These are phyloP conservation scores for Patella caerulea DNA, from an alignment of 2,888 invertebrate genomes.

Conservation along the genomic window DNA sequence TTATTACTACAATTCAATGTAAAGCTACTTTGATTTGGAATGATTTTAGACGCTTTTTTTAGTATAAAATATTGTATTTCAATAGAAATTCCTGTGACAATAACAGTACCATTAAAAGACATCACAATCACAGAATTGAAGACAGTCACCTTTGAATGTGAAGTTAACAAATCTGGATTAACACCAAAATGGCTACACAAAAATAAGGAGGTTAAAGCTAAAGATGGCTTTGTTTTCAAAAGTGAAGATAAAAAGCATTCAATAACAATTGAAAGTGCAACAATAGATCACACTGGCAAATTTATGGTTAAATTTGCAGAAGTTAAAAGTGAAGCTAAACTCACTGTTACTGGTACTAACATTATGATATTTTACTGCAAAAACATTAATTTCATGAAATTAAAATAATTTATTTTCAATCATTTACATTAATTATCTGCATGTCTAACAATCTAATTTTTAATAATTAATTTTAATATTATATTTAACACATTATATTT, in stretches of 20 bases:
- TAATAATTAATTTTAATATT: not conserved
- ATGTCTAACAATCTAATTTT: not conserved
- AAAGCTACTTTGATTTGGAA: not conserved
- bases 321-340: not conserved
- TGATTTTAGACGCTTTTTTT: not conserved
- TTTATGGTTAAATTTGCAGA: constrained; percentile 61
- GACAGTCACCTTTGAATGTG: constrained; percentile 60
- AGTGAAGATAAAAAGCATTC: constrained; percentile 60
- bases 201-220: constrained; percentile 53
- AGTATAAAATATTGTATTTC: constrained; percentile 16
- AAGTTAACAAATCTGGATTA: constrained; percentile 63
- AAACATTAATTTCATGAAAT: not conserved
- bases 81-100: constrained; percentile 54
- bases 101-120: constrained; percentile 62
- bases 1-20: too few species aligned
- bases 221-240: constrained; percentile 54
- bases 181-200: constrained; percentile 69
- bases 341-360: not conserved
- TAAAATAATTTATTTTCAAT: constrained; percentile 4
- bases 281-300: constrained; percentile 67
- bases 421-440: not conserved
- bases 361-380: not conserved
- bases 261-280: constrained; percentile 58
- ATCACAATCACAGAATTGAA: constrained; percentile 58
- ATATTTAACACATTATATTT: too few species aligned